Conservation (phyloP, 1,140 invertebrate genomes). For the Antheraea mylitta region DNA sequence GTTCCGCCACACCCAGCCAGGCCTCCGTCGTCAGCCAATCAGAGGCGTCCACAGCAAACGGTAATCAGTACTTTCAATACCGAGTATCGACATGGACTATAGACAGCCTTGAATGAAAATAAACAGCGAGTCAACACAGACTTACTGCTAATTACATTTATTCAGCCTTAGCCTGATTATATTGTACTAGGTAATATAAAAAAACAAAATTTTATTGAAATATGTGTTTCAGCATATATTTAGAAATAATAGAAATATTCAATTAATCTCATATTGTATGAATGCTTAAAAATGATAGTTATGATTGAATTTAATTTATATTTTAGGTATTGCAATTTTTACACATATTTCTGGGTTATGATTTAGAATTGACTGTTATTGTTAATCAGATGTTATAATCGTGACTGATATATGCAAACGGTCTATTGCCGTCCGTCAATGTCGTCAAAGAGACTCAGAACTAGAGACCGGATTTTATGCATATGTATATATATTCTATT, state of each 20-base stretch:
- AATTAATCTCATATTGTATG: no score
- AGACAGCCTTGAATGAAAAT: slow-evolving; percentile 55
- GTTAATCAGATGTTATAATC: no score
- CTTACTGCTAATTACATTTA: neutral
- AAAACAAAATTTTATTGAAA: neutral
- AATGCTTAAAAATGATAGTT: no score
- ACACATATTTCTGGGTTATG: no score
- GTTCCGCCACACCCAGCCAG: slow-evolving; percentile 67
- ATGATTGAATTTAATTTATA: no score
- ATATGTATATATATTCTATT: no score
- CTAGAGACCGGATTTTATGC: no score
- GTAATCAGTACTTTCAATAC: slow-evolving; percentile 65
- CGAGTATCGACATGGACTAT: slow-evolving; percentile 36
- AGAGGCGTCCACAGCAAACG: slow-evolving; percentile 41
- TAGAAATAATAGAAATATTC: neutral
- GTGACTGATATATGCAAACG: no score
- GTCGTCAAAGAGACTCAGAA: no score
- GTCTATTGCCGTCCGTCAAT: no score
- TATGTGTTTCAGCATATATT: neutral
- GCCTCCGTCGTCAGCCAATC: slow-evolving; percentile 60
- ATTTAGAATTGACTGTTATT: no score
- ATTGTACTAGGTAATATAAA: neutral
- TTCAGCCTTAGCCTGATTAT: neutral
- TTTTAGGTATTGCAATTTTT: no score
- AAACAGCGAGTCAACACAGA: slow-evolving; percentile 26